Percentiles rank a stretch among this genome's conserved stretches.
Conservation (phyloP, 2,888 invertebrate species). For the Phytoseiulus persimilis region DNA sequence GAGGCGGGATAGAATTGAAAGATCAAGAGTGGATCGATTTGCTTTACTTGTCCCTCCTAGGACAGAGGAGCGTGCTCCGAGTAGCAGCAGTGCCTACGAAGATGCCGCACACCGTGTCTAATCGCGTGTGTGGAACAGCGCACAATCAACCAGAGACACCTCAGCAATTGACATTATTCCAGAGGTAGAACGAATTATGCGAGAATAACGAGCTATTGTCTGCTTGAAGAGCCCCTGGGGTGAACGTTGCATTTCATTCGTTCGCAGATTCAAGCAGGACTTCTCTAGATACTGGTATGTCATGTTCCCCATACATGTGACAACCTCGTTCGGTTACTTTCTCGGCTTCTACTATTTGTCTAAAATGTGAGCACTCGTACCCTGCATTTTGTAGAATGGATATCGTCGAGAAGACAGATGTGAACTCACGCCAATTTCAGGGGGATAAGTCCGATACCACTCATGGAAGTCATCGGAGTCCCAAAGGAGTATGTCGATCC, state of each 20-base stretch:
- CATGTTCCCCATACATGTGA: slow-evolving; percentile 18
- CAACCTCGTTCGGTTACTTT: slow-evolving; percentile 9
- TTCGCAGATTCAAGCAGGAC: slow-evolving; percentile 14
- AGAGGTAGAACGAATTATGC: not conserved
- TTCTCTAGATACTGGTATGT: slow-evolving; percentile 27
- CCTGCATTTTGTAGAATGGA: no score
- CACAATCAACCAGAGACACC: not conserved
- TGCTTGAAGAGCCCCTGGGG: not conserved
- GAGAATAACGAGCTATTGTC: not conserved
- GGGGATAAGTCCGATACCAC: not conserved
- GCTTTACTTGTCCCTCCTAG: no score
- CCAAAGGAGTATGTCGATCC: not conserved
- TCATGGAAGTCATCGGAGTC: slow-evolving; percentile 14
- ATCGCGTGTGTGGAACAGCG: not conserved
- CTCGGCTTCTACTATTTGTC: slow-evolving; percentile 26
- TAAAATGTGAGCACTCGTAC: slow-evolving; percentile 23
- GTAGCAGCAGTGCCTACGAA: not conserved
- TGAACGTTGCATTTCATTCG: no score
- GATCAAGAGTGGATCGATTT: no score
- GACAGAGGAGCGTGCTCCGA: not conserved
- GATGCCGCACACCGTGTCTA: not conserved
- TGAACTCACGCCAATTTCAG: no score
- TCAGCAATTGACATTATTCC: not conserved
- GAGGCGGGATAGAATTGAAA: no score
- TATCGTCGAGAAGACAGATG: no score